These are phyloP conservation scores for Prietella phreatophila DNA, from an alignment of 2,113 vertebrate species.

Conservation along the genomic window DNA sequence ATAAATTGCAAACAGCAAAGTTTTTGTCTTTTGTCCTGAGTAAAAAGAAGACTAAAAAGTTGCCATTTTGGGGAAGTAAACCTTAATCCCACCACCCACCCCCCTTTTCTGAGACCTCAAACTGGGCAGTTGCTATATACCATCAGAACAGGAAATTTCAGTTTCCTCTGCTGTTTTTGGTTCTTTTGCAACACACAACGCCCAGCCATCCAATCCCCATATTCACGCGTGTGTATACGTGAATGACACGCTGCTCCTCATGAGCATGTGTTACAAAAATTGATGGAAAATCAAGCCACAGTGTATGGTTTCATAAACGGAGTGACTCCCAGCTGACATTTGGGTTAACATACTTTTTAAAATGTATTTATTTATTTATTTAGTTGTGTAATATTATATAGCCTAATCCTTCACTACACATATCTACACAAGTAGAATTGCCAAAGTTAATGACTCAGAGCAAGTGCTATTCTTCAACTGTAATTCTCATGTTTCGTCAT, in stretches of 20 bases:
- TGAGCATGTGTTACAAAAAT: background rate
- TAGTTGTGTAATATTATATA: background rate
- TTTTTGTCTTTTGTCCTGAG: background rate
- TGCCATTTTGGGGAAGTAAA: background rate
- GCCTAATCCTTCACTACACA: background rate
- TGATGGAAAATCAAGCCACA: constrained; percentile 5
- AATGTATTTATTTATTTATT: no score
- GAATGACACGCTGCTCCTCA: constrained; percentile 39
- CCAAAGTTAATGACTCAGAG: background rate
- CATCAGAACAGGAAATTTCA: constrained; percentile 82
- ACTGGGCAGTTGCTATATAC: constrained; percentile 75
- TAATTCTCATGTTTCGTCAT: background rate
- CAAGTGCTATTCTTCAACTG: background rate
- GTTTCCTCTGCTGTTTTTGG: constrained; percentile 77
- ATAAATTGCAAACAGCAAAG: background rate
- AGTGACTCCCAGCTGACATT: constrained; percentile 10
- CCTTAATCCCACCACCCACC: constrained; percentile 57
- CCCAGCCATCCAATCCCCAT: constrained; percentile 59
- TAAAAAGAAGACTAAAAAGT: background rate
- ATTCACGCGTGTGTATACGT: constrained; percentile 42
- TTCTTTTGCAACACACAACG: constrained; percentile 69
- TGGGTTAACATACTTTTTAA: background rate
- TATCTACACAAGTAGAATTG: background rate
- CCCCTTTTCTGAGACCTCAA: constrained; percentile 60
- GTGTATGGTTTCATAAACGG: background rate